Evolutionary conservation across 1,140 invertebrate species (phyloP).

Genomic region (Lasaia peninsularis): DNA sequence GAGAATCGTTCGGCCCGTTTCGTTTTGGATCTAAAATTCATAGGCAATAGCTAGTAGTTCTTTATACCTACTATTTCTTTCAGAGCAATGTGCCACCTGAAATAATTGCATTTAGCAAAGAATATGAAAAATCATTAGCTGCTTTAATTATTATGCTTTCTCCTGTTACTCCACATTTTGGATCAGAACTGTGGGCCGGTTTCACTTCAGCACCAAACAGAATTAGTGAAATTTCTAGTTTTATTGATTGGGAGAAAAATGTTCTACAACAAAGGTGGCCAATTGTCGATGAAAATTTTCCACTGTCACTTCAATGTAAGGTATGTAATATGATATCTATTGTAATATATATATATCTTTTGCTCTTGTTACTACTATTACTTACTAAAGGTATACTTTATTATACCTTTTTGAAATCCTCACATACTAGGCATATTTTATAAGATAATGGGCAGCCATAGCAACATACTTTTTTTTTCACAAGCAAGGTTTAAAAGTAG

Average conservation of each 20-base stretch:
- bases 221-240: conserved; percentile 60
- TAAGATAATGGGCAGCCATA: too few relatives aligned
- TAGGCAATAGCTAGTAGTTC: too few relatives aligned
- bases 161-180: conserved; percentile 93
- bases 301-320: conserved; percentile 81
- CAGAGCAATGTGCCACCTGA: conserved; percentile 75
- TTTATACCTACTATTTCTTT: conserved; percentile 28
- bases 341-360: too few relatives aligned
- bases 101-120: conserved; percentile 81
- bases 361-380: too few relatives aligned
- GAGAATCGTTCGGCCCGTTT: too few relatives aligned
- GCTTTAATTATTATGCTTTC: conserved; percentile 90
- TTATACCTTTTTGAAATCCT: too few relatives aligned
- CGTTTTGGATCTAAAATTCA: too few relatives aligned
- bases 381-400: too few relatives aligned
- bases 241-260: conserved; percentile 80
- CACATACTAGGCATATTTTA: too few relatives aligned
- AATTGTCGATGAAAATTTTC: conserved; percentile 84
- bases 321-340: conserved; percentile 73
- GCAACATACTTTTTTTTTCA: too few relatives aligned
- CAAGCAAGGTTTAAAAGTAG: too few relatives aligned
- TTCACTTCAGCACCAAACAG: conserved; percentile 81
- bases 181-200: conserved; percentile 92
- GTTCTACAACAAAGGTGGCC: conserved; percentile 90
- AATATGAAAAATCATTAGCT: conserved; percentile 88